These are phyloP conservation scores for Chaetophractus vellerosus DNA, from an alignment of 2,797 vertebrate genomes.

Conservation along the genomic window DNA sequence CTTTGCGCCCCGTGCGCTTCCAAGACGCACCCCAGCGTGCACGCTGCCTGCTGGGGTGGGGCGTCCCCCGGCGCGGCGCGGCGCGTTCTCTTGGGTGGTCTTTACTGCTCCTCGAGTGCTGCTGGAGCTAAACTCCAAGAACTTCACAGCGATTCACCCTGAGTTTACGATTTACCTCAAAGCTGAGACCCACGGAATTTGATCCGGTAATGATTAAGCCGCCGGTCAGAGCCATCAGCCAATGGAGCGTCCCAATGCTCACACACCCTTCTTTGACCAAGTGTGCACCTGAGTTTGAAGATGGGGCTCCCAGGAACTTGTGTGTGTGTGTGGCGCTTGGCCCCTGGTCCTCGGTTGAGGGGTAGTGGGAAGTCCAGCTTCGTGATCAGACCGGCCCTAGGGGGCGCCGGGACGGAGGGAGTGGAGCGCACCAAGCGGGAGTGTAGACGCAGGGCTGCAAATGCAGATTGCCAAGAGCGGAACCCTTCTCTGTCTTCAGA, in stretches of 20 bases:
- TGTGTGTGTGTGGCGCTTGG: background rate
- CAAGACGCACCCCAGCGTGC: rapidly evolving
- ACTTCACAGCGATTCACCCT: background rate
- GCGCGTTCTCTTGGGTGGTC: background rate
- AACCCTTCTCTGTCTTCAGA: background rate
- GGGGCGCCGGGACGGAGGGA: no score
- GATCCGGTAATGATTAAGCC: conserved; percentile 69
- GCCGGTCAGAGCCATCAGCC: background rate
- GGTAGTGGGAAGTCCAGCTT: background rate
- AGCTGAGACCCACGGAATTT: background rate
- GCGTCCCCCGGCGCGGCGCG: rapidly evolving
- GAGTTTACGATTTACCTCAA: background rate
- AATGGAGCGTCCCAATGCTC: background rate
- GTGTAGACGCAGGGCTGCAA: rapidly evolving
- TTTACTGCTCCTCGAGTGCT: no score
- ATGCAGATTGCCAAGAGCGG: background rate
- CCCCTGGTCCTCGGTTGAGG: rapidly evolving
- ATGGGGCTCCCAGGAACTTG: background rate
- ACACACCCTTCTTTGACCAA: conserved; percentile 48
- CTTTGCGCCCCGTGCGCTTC: rapidly evolving
- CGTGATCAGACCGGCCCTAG: background rate
- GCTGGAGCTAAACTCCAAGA: background rate
- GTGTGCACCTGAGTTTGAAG: background rate
- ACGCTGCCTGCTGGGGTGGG: background rate
- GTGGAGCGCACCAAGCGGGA: rapidly evolving